Evolutionary conservation across 1,140 invertebrate species (phyloP).

Genomic region (Notospermus geniculatus): DNA sequence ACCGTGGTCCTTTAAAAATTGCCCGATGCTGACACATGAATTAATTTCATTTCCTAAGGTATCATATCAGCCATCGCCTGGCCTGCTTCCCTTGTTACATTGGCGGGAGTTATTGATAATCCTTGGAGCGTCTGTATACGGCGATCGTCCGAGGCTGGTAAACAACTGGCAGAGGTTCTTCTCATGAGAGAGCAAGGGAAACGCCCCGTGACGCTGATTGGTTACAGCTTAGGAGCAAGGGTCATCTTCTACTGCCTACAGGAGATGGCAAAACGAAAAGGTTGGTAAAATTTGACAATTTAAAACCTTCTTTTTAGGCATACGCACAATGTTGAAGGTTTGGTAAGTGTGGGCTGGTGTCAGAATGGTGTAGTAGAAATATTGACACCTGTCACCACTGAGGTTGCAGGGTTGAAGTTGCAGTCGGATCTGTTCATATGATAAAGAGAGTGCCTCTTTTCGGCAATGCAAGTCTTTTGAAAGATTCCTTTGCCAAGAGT

Average conservation of each 20-base stretch:
- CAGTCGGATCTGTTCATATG: no score
- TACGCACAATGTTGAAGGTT: no score
- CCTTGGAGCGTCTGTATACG: slow-evolving; percentile 73
- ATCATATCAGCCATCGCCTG: slow-evolving; percentile 69
- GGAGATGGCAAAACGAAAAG: slow-evolving; percentile 53
- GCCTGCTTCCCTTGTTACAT: slow-evolving; percentile 67
- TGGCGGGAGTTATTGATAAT: slow-evolving; percentile 70
- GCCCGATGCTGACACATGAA: no score
- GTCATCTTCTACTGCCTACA: slow-evolving; percentile 70
- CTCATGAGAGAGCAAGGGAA: slow-evolving; percentile 67
- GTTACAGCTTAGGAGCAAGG: slow-evolving; percentile 70
- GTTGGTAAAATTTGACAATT: slow-evolving; percentile 30
- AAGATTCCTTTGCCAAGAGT: no score
- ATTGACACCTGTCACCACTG: no score
- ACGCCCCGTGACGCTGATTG: slow-evolving; percentile 71
- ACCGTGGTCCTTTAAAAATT: no score
- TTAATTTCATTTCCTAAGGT: slow-evolving; percentile 59
- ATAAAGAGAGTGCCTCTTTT: no score
- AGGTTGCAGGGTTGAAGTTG: no score
- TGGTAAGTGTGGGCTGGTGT: no score
- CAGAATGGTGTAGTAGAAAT: no score
- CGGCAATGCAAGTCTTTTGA: no score
- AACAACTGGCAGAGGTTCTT: slow-evolving; percentile 69
- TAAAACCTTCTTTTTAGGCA: no score
- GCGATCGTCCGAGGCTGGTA: slow-evolving; percentile 65